These are phyloP conservation scores for Rallus crepitans DNA, from an alignment of 2,797 vertebrate species.

Conservation along the genomic window DNA sequence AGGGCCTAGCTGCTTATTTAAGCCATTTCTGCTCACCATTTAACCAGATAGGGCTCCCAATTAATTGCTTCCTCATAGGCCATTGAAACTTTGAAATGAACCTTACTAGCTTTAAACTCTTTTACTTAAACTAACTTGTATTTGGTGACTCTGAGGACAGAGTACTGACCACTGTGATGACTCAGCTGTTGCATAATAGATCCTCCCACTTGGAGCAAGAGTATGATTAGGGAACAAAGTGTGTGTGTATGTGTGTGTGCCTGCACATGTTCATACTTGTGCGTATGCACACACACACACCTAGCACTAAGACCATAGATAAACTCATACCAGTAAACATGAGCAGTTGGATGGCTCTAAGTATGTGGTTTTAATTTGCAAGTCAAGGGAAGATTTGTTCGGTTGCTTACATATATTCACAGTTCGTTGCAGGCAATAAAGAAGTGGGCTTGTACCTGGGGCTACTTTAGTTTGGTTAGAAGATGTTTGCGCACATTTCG, in stretches of 20 bases:
- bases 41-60: neutral
- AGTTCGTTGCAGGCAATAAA: neutral
- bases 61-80: neutral
- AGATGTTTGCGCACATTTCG: neutral
- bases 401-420: neutral
- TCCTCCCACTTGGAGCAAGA: neutral
- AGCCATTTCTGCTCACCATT: neutral
- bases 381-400: neutral
- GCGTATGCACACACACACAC: fast-evolving
- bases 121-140: neutral
- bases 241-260: no score
- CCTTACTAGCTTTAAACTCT: neutral
- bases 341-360: neutral
- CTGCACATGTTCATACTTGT: no score
- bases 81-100: neutral
- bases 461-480: neutral
- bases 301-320: neutral
- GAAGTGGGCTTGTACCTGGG: fast-evolving
- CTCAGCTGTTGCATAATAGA: neutral
- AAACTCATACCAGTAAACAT: neutral
- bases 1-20: neutral
- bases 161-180: neutral
- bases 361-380: neutral
- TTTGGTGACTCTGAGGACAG: neutral
- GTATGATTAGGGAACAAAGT: neutral